A percentile compares a stretch with the other conserved stretches of the same genome.
Conservation (phyloP, 2,888 invertebrate species). For the Cheiracanthium punctorium region DNA sequence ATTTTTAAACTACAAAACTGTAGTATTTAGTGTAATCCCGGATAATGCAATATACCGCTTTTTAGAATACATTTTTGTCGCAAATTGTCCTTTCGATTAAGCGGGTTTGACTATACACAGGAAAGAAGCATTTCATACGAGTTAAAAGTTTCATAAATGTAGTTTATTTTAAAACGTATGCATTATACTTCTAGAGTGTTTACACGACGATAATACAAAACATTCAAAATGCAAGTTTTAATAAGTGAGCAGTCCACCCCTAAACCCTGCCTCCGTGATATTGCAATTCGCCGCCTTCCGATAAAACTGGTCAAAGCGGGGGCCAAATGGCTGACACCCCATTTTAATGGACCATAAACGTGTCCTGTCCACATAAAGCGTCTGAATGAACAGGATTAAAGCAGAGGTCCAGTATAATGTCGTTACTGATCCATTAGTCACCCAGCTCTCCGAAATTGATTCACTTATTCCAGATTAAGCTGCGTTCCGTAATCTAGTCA, state of each 20-base stretch:
- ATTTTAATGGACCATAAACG: conserved; percentile 69
- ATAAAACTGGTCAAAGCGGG: conserved; percentile 31
- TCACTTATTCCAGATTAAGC: background rate
- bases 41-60: too few species aligned
- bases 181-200: too few species aligned
- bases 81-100: too few species aligned
- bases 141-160: too few species aligned
- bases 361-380: conserved; percentile 52
- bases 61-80: too few species aligned
- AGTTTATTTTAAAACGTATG: background rate
- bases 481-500: background rate
- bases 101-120: too few species aligned
- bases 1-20: too few species aligned
- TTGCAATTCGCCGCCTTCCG: conserved; percentile 61
- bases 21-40: too few species aligned
- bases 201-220: background rate
- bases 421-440: background rate
- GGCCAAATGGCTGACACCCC: conserved; percentile 68
- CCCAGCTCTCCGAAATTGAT: background rate
- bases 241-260: conserved; percentile 21
- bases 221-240: background rate
- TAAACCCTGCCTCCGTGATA: background rate
- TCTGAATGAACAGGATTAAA: conserved; percentile 43
- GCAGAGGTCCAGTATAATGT: background rate
- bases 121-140: too few species aligned